A percentile compares a stretch with the other conserved stretches of the same genome.
Conservation (phyloP, 2,113 vertebrate species). For the Anguilla japonica region DNA sequence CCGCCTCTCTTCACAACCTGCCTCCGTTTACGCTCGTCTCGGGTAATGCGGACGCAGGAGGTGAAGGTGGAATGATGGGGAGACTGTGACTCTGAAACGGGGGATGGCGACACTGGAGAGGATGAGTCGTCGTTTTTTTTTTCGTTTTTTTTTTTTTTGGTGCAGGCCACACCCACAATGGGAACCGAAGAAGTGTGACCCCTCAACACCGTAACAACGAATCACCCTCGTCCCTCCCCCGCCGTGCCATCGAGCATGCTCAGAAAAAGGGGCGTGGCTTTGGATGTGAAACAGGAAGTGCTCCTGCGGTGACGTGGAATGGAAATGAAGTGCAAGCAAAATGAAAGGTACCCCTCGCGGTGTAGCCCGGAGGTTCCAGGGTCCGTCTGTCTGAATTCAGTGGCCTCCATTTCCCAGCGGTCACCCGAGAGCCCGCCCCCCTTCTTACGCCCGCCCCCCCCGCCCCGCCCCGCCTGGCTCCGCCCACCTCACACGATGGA, state of each 20-base stretch:
- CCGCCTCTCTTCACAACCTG: neutral
- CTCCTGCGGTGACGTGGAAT: slow-evolving; percentile 42
- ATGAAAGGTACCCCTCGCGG: slow-evolving; percentile 50
- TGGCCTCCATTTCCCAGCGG: slow-evolving; percentile 20
- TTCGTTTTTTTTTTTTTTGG: neutral
- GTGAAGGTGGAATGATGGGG: too few species aligned
- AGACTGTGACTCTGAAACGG: neutral
- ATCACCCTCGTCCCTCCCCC: slow-evolving; percentile 29
- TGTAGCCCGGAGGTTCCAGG: slow-evolving; percentile 42
- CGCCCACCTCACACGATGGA: slow-evolving; percentile 81
- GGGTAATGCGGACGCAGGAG: neutral
- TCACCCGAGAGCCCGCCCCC: slow-evolving; percentile 24
- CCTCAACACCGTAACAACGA: slow-evolving; percentile 39
- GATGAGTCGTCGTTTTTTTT: neutral
- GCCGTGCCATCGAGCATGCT: slow-evolving; percentile 43
- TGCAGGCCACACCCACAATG: neutral
- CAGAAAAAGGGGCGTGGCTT: slow-evolving; percentile 45
- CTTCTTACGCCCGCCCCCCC: neutral
- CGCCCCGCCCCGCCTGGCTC: too few species aligned
- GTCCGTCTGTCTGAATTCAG: slow-evolving; percentile 37
- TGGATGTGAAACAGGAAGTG: slow-evolving; percentile 45
- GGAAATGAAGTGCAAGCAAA: slow-evolving; percentile 60
- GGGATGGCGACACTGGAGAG: neutral
- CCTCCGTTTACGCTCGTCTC: neutral
- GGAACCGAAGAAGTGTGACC: neutral